Evolutionary conservation across 1,140 invertebrate genomes (phyloP), one percentile per base, ranked within the genome.

Genomic region (Amphibalanus amphitrite): DNA sequence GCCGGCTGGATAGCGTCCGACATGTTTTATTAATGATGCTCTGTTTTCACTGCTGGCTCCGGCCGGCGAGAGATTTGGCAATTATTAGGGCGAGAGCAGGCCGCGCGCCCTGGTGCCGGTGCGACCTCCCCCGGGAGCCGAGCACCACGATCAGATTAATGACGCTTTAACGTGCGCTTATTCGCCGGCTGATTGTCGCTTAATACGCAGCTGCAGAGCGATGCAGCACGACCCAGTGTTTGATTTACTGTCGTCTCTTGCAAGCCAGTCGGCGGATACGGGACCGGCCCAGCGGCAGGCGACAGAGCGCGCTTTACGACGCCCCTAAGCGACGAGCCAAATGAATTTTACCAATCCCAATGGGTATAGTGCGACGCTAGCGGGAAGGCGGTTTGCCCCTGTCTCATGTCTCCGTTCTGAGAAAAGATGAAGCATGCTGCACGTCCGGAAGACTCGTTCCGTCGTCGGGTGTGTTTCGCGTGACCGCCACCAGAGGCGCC

Each of bases 11-110:
- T 59, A 59, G 47, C 47, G 47, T 13, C 47, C 10, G 47, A 59
- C 47, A 59, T 59, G 47, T 59, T 59, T 59, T 59, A 59, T 59
- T 59, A 59, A 59, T 59, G 47, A 59, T 23, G 47, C 47, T 59
- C 47, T 59, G 47, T 59, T 59, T 59, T 59, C 47, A 23, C 47
- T 23, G 13, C 13, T 23, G 47, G 47, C 47, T 1, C 47, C 47
- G 47, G 47, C 1, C 20, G 17, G 13, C 47, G 47, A 3, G 10
- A 59, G 47, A 59, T 59, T 59, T 59, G 10, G 47, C 47, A 59
- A 59, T 59, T 59, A 59, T 59, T 59, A 59, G 47, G 23, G 47
- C 47, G 47, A 13, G 47, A 8, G 6, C 38, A 17, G 38, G 38
- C 20, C 10, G 47, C 47, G 6, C 47, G 33, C 47, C 10, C 6